Percentiles rank a stretch among this genome's conserved stretches.
Evolutionary conservation across 1,140 invertebrate genomes (phyloP).

Genomic region (Scaptomyza pallida): DNA sequence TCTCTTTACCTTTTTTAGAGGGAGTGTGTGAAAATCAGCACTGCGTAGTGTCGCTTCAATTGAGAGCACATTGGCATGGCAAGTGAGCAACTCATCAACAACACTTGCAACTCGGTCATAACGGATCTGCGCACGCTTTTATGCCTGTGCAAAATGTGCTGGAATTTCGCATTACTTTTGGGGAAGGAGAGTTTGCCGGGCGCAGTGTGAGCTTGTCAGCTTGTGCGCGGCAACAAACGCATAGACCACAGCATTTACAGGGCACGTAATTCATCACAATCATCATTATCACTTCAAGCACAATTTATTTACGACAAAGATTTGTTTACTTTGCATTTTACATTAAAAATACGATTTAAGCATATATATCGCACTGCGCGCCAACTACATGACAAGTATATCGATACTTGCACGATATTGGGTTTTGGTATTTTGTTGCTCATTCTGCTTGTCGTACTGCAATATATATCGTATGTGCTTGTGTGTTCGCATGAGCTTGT

Average conservation of each 20-base stretch:
- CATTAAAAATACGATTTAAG: background rate
- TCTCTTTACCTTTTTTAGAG: constrained; percentile 13
- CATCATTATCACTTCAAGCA: background rate
- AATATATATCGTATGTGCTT: background rate
- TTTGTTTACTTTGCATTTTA: background rate
- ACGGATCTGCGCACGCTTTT: constrained; percentile 23
- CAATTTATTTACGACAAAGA: background rate
- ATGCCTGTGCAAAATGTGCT: constrained; percentile 12
- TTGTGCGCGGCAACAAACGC: background rate
- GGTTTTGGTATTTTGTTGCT: background rate
- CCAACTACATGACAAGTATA: background rate
- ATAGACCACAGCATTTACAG: background rate
- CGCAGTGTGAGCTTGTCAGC: background rate
- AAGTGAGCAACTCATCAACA: constrained; percentile 5
- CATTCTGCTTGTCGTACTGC: background rate
- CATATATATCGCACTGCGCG: constrained; percentile 3
- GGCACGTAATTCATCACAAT: background rate
- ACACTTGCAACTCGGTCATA: background rate
- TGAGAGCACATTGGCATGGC: constrained; percentile 15
- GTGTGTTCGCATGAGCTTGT: background rate
- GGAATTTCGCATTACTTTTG: constrained; percentile 23
- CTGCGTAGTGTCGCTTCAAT: constrained; percentile 44
- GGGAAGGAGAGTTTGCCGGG: background rate
- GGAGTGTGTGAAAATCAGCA: constrained; percentile 49
- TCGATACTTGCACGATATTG: constrained; percentile 2